Evolutionary conservation across 2,888 invertebrate genomes (phyloP), one percentile per base, ranked within the genome.

Genomic region (Coremacera marginata): DNA sequence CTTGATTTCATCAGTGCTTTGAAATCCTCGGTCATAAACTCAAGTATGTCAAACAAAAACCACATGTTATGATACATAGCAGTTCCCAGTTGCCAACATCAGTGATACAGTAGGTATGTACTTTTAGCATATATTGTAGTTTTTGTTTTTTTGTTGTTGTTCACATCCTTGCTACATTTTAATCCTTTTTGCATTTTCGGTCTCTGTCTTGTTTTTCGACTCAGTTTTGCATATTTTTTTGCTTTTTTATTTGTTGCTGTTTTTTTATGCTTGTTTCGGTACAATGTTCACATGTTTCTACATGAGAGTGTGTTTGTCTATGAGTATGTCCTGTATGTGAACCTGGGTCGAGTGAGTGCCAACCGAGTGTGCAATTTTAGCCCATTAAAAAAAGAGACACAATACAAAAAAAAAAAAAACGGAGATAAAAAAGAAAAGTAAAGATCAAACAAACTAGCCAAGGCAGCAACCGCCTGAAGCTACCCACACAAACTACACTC

Each of bases 311-410:
- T 72, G 62, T 19, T 44, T 52, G 49, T 62, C 22, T 62, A 9
- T n/a, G 55, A 19, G 55, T 7, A n/a, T 44, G 25, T 51, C 31
- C 31, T 57, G 57, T 16, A 22, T 57, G 34, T 62, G 72, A 16
- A 57, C 49, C 34, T 71, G 31, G 22, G 60, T 52, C 52, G 68
- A 73, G 62, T 63, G 62, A 73, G 49, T 63, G 60, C 49, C 72
- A 63, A 62, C 67, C 63, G 37, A 78, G 75, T 78, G 73, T 73
- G 19, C 22, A 68, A 77, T 77, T 79, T 57, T 71, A 70, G 82
- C 79, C 81, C 80, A 80, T 82, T 82, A 80, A 44, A 44, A 44
- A 31, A 5, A 31, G 31, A 31, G 31, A 44, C n/a, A n/a, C n/a
- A n/a, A n/a, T n/a, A n/a, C n/a, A n/a, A 14, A 44, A 44, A 44